These are phyloP conservation scores for Lithophane ornitopus DNA, from an alignment of 2,888 invertebrate genomes.

Conservation along the genomic window DNA sequence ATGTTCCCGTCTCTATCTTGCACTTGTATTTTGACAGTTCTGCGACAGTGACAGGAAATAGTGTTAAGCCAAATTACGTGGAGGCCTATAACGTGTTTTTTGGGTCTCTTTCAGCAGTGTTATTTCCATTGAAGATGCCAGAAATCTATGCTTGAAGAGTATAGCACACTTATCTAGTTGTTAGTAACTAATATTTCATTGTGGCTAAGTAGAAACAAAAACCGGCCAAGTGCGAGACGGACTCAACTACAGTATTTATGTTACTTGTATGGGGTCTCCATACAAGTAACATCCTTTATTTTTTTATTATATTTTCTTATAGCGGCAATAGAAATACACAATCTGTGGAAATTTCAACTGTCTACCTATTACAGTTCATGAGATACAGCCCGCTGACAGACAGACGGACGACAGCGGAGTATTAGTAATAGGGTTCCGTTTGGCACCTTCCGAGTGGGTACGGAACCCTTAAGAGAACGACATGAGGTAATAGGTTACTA, in stretches of 20 bases:
- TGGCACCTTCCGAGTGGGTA: too few species aligned
- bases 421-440: too few species aligned
- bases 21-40: not conserved
- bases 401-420: too few species aligned
- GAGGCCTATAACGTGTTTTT: not conserved
- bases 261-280: too few species aligned
- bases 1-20: not conserved
- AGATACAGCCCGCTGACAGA: too few species aligned
- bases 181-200: not conserved
- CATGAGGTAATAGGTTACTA: slow-evolving; percentile 45
- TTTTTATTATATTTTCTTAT: too few species aligned
- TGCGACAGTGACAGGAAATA: not conserved
- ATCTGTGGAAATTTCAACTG: too few species aligned
- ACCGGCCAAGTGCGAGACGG: too few species aligned
- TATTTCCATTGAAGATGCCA: slow-evolving; percentile 9
- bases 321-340: too few species aligned
- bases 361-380: too few species aligned
- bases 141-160: slow-evolving; percentile 1
- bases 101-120: not conserved
- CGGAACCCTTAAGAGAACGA: not conserved
- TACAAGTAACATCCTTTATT: too few species aligned
- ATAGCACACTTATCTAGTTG: not conserved
- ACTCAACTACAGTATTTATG: too few species aligned
- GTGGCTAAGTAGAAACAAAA: slow-evolving; percentile 11
- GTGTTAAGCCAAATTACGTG: not conserved